phyloP scores from a whole-genome alignment of 2,888 invertebrate species.

The Protonemura montana region DNA sequence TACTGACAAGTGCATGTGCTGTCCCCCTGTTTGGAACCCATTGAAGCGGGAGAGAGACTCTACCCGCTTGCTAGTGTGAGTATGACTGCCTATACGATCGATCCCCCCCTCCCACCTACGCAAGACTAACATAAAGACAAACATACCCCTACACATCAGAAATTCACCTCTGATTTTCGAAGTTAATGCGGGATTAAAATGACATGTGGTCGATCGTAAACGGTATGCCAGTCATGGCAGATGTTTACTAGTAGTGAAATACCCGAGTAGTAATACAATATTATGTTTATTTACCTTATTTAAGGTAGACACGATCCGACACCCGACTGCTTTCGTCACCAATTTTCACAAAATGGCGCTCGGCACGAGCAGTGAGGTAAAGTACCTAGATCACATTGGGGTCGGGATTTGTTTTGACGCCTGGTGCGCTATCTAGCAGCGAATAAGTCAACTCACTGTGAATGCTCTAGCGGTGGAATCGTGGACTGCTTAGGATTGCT shows the following conservation, averaged over 20 bases:
- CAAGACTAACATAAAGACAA: constrained; percentile 37
- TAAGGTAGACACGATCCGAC: constrained; percentile 34
- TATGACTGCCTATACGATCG: constrained; percentile 36
- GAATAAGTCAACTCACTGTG: background rate
- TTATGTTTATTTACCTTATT: constrained; percentile 38
- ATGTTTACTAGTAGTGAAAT: background rate
- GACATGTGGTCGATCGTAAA: background rate
- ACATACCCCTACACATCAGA: constrained; percentile 41
- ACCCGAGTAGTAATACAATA: constrained; percentile 26
- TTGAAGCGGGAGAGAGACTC: constrained; percentile 23
- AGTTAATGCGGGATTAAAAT: background rate
- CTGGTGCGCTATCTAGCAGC: constrained; percentile 23
- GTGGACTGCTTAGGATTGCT: too few relatives aligned
- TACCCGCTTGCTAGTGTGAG: constrained; percentile 13
- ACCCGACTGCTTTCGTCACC: constrained; percentile 41
- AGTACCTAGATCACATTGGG: constrained; percentile 18
- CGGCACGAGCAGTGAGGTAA: constrained; percentile 22
- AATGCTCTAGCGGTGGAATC: constrained; percentile 5
- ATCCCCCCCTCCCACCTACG: constrained; percentile 35
- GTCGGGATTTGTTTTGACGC: background rate
- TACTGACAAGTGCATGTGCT: constrained; percentile 30
- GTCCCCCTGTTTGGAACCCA: constrained; percentile 26
- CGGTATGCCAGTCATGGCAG: constrained; percentile 18
- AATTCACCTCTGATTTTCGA: constrained; percentile 29
- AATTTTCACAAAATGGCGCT: constrained; percentile 42